These are phyloP conservation scores for Girardinus metallicus DNA, from an alignment of 2,797 vertebrate species.

Conservation along the genomic window DNA sequence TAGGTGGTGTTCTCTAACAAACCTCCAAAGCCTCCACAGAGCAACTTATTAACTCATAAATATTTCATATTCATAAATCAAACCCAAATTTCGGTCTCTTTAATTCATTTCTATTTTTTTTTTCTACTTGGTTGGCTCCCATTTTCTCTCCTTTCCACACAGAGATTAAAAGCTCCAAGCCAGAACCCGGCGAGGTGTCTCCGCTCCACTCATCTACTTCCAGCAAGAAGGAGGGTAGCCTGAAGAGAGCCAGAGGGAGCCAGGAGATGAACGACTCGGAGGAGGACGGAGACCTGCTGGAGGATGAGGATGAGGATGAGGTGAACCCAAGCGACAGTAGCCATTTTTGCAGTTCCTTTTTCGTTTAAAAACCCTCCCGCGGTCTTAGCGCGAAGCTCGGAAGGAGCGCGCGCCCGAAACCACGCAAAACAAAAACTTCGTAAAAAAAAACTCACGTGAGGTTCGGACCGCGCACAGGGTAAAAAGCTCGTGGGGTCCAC, in stretches of 20 bases:
- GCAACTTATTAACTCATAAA: neutral
- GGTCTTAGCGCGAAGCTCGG: too few species aligned
- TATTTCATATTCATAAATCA: neutral
- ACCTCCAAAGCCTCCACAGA: neutral
- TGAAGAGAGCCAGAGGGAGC: conserved; percentile 79
- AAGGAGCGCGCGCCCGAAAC: too few species aligned
- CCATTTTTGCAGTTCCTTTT: neutral
- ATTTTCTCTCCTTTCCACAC: conserved; percentile 21
- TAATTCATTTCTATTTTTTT: neutral
- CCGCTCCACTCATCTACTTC: conserved; percentile 75
- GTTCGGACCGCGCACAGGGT: too few species aligned
- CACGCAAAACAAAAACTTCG: too few species aligned
- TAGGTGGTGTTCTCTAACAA: neutral
- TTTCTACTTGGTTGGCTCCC: neutral
- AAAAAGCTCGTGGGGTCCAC: too few species aligned
- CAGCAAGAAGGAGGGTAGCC: conserved; percentile 81
- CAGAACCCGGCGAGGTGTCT: conserved; percentile 82
- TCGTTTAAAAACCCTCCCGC: neutral
- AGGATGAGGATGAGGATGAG: conserved; percentile 86
- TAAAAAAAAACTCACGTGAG: too few species aligned
- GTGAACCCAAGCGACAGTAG: conserved; percentile 25
- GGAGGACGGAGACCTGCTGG: conserved; percentile 87
- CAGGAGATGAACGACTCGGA: conserved; percentile 84
- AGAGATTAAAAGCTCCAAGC: conserved; percentile 82
- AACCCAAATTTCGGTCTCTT: neutral